Base-by-base conservation (phyloP, 2,888 invertebrate species). In the Exephanes ischioxanthus region DNA sequence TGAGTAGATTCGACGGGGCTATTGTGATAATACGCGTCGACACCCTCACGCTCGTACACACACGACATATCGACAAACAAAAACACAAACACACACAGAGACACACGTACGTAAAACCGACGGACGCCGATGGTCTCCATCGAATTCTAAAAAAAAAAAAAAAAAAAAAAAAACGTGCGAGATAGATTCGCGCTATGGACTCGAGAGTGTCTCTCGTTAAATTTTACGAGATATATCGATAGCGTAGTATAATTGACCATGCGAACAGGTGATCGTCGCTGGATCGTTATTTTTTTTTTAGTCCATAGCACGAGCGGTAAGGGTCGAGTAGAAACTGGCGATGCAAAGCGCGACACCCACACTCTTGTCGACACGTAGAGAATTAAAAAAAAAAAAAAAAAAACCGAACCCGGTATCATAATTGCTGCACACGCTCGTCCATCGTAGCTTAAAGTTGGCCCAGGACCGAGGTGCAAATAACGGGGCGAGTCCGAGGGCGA, bases 1-100 rank as follows among this genome's bases (percentile, higher is more conserved):
- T 97, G 97, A 96, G 81, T 30, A 9, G 26, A 37, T 11, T 33
- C 61, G n/a, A 61, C 26, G 9, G 48, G 63, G 77, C 71, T 72
- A 73, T 86, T 88, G 89, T 89, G 89, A 89, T 89, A 88, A 84
- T 77, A 77, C 76, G 55, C 79, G 45, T 63, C 70, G 77, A 68
- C 58, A 71, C 68, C 63, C 81, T 73, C n/a, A 66, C 55, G 78
- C 72, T 14, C 61, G 37, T 58, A 58, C 4, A 26, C 3, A 58
- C 14, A 58, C 58, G 11, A 55, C 9, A 58, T 1, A 58, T 16
- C 45, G 45, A 58, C 26, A 26, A 2, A 58, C 58, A 22, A 11
- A 11, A 22, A 58, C 72, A 53, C 30, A 41, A 5, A 58, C 55
- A 41, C 16, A 19, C n/a, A 53, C 53, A 55, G 22, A 72, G 19